Base-by-base conservation (phyloP, 1,140 invertebrate species). In the Eumaeus atala region DNA sequence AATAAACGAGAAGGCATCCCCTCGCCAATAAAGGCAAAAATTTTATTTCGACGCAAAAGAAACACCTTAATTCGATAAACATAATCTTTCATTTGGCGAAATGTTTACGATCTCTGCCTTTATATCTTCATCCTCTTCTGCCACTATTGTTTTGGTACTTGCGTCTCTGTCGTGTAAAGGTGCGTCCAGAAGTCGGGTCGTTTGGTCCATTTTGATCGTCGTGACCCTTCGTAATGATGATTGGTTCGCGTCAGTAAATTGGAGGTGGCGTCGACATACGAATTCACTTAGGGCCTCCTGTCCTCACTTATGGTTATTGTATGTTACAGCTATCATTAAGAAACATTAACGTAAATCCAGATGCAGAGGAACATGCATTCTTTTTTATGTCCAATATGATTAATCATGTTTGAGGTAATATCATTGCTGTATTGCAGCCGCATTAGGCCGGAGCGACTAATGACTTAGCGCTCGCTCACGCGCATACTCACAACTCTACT, bases 41-140 rank as follows among this genome's bases (percentile, higher is more conserved):
- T 82, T 81, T 85, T 83, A 85, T 83, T 78, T 69, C 62, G 66
- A 54, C 61, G 59, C 68, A 62, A 67, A 63, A 70, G 64, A 60
- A 70, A 77, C 77, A 85, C 79, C 82, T 83, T 83, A 74, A 74
- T 74, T 74, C 82, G 74, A 85, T 85, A 75, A 83, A 85, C 82
- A 85, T 85, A 85, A 83, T 85, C 82, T 85, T 85, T 85, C 79
- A 85, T 85, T 83, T 82, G 70, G 67, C 62, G 60, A 69, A 74
- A 76, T 80, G 62, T 85, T 83, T 83, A 85, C 71, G 72, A 70
- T 58, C 62, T 51, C 53, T 61, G 68, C 50, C 64, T 62, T 59
- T 56, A 49, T 61, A 48, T 28, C 12, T 54, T 17, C 34, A 0
- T 76, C 72, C 55, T 50, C 69, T 54, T 80, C 60, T 58, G 5